phyloP scores from a whole-genome alignment of 1,140 invertebrate genomes.

The Papilio polytes region DNA sequence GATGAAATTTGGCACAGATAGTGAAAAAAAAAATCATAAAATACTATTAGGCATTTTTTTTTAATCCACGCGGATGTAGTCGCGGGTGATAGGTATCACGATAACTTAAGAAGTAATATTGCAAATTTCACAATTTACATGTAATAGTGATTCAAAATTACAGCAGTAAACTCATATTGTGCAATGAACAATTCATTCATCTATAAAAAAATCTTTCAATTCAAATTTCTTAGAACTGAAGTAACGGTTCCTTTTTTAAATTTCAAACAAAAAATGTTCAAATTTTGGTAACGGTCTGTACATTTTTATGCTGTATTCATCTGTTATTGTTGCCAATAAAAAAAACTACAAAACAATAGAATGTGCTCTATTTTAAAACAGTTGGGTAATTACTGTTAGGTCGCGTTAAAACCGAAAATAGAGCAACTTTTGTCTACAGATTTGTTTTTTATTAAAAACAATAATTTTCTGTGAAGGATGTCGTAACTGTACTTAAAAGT shows the following conservation, averaged over 20 bases:
- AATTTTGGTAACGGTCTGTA: constrained; percentile 58
- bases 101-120: too few species aligned
- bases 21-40: too few species aligned
- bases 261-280: constrained; percentile 62
- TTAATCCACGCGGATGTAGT: too few species aligned
- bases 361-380: constrained; percentile 65
- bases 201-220: not conserved
- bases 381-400: constrained; percentile 38
- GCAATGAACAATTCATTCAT: not conserved
- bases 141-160: too few species aligned
- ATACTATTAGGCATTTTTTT: too few species aligned
- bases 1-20: too few species aligned
- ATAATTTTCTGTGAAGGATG: not conserved
- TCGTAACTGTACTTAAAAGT: not conserved
- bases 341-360: constrained; percentile 49
- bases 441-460: constrained; percentile 34
- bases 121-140: too few species aligned
- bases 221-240: constrained; percentile 42
- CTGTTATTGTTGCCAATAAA: constrained; percentile 37
- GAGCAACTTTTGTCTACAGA: constrained; percentile 49
- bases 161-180: not conserved
- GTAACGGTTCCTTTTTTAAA: constrained; percentile 46
- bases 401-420: constrained; percentile 45
- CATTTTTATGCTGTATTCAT: constrained; percentile 42
- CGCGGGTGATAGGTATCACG: too few species aligned